A percentile compares a stretch with the other conserved stretches of the same genome.
These are phyloP conservation scores for Fopius arisanus DNA, from an alignment of 1,140 invertebrate genomes.

Conservation along the genomic window DNA sequence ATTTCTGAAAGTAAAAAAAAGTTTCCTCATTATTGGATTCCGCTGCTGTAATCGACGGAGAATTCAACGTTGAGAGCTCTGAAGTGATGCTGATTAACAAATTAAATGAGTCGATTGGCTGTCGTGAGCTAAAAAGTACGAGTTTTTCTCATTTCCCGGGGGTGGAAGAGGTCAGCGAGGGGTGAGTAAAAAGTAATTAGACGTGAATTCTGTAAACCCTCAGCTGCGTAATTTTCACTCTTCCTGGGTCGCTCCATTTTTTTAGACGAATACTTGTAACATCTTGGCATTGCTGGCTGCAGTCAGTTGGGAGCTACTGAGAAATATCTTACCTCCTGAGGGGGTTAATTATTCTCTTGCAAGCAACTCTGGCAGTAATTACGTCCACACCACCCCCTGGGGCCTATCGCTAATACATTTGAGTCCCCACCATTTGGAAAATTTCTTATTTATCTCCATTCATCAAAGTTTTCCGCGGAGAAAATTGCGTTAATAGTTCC, in stretches of 20 bases:
- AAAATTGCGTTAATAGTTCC: neutral
- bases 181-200: constrained; percentile 1
- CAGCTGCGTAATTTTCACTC: constrained; percentile 7
- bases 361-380: constrained; percentile 23
- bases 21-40: too few relatives aligned
- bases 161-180: neutral
- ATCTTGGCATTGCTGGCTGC: neutral
- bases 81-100: neutral
- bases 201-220: constrained; percentile 2
- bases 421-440: neutral
- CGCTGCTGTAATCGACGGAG: neutral
- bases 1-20: too few relatives aligned
- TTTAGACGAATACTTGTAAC: neutral
- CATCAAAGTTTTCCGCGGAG: too few relatives aligned
- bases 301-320: neutral
- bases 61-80: neutral
- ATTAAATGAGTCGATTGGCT: neutral
- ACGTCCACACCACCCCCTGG: constrained; percentile 16
- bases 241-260: neutral
- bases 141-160: neutral
- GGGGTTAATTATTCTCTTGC: constrained; percentile 30
- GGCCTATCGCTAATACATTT: constrained; percentile 20
- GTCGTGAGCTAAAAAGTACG: neutral
- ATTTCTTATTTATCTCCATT: neutral
- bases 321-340: constrained; percentile 26